Evolutionary conservation across 2,113 vertebrate genomes (phyloP), one percentile per base, ranked within the genome.

Genomic region (Anolis sagrei): DNA sequence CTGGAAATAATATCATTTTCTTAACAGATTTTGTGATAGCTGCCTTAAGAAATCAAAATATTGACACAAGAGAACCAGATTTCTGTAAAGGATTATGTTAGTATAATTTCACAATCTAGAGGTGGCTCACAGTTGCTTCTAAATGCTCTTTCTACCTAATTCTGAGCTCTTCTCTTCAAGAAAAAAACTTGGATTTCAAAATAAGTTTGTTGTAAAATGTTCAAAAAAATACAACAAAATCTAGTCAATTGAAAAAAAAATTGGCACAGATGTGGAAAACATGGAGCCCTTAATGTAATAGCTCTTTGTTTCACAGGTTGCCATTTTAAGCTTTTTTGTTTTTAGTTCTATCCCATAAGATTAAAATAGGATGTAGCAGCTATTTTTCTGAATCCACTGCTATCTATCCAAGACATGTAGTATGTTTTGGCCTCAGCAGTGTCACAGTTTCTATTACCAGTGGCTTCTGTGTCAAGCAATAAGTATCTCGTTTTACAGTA

Each of bases 1-100:
- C 27, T 66, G 48, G 68, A 81, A 89, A 88, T 75, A 79, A 23
- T 89, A 85, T 32, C 32, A 78, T 86, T 76, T 11, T 25, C 8
- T 86, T 88, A 0, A 91, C 69, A 21, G 19, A 9, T 19, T 11
- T 29, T 11, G 2, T 69, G 4, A 69, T 39, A 19, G 34, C 34
- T 75, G 19, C 29, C 36, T 64, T n/a, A 64, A 18, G 27, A 29
- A 76, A 36, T n/a, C 8, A 49, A 82, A 32, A n/a, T 29, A 51
- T n/a, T 79, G 21, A 36, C 70, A 4, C 23, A 36, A 84, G n/a
- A 39, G 39, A 70, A 27, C 49, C 21, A 48, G 76, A 77, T 27
- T 36, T 34, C 21, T 54, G n/a, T 25, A 36, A 21, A 36, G 49
- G 58, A 70, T 51, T 78, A 27, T 54, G 48, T 18, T 39, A 39